Base-by-base conservation (phyloP, 2,113 vertebrate genomes). In the Seriola rivoliana region DNA sequence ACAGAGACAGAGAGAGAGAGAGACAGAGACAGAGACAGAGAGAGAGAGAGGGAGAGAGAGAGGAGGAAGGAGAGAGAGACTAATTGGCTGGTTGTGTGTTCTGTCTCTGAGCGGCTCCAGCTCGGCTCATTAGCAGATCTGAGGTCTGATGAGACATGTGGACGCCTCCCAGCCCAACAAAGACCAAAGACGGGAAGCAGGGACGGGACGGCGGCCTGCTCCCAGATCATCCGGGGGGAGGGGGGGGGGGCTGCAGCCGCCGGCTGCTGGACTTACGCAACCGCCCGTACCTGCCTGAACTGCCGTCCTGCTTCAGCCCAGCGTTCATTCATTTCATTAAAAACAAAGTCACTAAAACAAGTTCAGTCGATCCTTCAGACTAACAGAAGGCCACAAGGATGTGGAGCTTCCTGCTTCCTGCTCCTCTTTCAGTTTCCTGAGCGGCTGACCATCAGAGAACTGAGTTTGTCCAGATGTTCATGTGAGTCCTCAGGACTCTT, bases 181-280 rank as follows among this genome's bases (percentile, higher is more conserved):
- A 81, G 75, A 38, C 70, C 82, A 79, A 75, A 81, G 75, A 38
- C 70, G n/a, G 80, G 75, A 83, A 71, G 58, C 42, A 2, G 64
- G 59, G 78, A 81, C 0, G 10, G 79, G 63, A 40, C 16, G 10
- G 75, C 25, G 4, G 21, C 42, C 55, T 38, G 55, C 34, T 65
- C 59, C 71, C 46, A 10, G 58, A 62, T 50, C 60, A 40, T 59
- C 25, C 10, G 3, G 12, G 23, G 57, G 57, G 36, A 9, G 14
- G 55, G 63, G 46, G 36, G n/a, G 5, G 9, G 2, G 25, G 2
- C 25, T 23, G 23, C 23, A 23, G 72, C 74, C 3, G 42, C 4
- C 32, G 34, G 52, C 25, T 12, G 44, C 38, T 14, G 4, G 21
- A 10, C 74, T 84, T 80, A 69, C 48, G 1, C 70, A 84, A 79